A percentile compares a stretch with the other conserved stretches of the same genome.
These are phyloP conservation scores for Corbicula japonica DNA, from an alignment of 2,888 invertebrate genomes.

Conservation along the genomic window DNA sequence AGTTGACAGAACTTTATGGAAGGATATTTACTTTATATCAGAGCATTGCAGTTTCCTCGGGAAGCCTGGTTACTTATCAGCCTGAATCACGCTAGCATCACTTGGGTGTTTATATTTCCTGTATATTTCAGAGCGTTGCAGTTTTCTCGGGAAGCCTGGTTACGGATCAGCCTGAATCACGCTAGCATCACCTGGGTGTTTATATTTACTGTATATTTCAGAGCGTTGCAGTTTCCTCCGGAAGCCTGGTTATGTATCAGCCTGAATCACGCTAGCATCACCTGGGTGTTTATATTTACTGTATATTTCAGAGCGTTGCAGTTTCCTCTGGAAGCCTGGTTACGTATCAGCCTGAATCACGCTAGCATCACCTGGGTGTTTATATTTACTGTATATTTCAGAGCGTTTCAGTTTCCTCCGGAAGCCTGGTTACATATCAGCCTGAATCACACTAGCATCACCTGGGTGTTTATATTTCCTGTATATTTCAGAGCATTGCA, in stretches of 20 bases:
- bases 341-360: slow-evolving; percentile 96
- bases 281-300: slow-evolving; percentile 95
- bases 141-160: slow-evolving; percentile 98
- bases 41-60: slow-evolving; percentile 98
- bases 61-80: slow-evolving; percentile 98
- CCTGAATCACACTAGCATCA: slow-evolving; percentile 96
- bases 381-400: slow-evolving; percentile 91
- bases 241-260: slow-evolving; percentile 99
- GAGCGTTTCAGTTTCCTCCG: slow-evolving; percentile 98
- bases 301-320: slow-evolving; percentile 99
- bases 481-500: slow-evolving; percentile 93
- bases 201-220: slow-evolving; percentile 91
- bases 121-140: slow-evolving; percentile 95
- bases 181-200: slow-evolving; percentile 96
- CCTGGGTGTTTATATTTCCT: slow-evolving; percentile 92
- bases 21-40: too few species aligned
- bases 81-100: slow-evolving; percentile 96
- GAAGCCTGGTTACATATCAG: slow-evolving; percentile 98
- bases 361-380: slow-evolving; percentile 96
- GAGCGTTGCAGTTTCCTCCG: slow-evolving; percentile 98
- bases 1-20: too few species aligned
- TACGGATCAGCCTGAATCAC: slow-evolving; percentile 96
- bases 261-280: slow-evolving; percentile 96
- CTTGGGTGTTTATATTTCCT: slow-evolving; percentile 95
- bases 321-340: slow-evolving; percentile 98